Percentiles rank a stretch among this genome's conserved stretches.
Evolutionary conservation across 1,140 invertebrate species (phyloP).

Genomic region (Dreissena polymorpha): DNA sequence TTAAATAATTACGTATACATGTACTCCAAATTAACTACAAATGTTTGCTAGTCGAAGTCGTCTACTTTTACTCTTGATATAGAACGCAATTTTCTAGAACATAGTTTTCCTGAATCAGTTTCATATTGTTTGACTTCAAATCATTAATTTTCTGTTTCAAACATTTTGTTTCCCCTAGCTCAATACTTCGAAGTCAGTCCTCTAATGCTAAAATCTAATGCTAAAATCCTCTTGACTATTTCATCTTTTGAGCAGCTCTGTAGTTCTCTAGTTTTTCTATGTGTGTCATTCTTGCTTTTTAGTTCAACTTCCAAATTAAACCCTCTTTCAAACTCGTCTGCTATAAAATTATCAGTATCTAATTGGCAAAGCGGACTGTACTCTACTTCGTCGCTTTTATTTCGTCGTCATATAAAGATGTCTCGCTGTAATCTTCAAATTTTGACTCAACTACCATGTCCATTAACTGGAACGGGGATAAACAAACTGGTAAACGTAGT

Average conservation of each 20-base stretch:
- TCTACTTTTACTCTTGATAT: too few relatives aligned
- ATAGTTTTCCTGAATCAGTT: constrained; percentile 19
- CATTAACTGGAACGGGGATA: neutral
- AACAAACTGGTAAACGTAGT: neutral
- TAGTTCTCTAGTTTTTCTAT: neutral
- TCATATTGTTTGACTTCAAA: neutral
- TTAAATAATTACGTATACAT: too few relatives aligned
- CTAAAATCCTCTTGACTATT: too few relatives aligned
- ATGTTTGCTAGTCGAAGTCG: too few relatives aligned
- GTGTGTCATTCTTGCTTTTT: neutral
- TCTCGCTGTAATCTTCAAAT: neutral
- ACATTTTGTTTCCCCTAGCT: neutral
- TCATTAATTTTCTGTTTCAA: constrained; percentile 6
- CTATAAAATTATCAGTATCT: constrained; percentile 26
- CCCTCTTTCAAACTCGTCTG: constrained; percentile 43
- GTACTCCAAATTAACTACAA: too few relatives aligned
- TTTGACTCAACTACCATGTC: neutral
- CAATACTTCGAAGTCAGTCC: too few relatives aligned
- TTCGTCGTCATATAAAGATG: constrained; percentile 21
- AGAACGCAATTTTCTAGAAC: neutral
- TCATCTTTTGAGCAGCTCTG: neutral
- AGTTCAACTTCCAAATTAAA: constrained; percentile 26
- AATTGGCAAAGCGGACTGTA: too few relatives aligned
- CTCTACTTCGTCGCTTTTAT: neutral
- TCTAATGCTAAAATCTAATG: too few relatives aligned